phyloP scores from a whole-genome alignment of 2,113 vertebrate species.

The Connochaetes taurinus region DNA sequence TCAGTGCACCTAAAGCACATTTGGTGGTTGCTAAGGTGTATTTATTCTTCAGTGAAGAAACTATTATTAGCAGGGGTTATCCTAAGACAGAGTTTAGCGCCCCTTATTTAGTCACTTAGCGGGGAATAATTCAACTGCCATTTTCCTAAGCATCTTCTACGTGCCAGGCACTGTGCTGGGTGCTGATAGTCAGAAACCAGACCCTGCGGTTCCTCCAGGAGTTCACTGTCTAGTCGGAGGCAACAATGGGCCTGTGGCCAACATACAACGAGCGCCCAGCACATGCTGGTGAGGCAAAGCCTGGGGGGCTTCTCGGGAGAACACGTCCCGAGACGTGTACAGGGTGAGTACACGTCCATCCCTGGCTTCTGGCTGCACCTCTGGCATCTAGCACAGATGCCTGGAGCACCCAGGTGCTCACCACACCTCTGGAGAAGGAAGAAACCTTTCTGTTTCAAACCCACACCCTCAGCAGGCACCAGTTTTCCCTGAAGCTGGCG shows the following conservation, averaged over 20 bases:
- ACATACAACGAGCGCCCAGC: rapidly evolving
- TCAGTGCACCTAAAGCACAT: background rate
- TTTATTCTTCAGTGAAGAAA: background rate
- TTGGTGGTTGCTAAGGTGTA: rapidly evolving
- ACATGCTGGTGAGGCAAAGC: background rate
- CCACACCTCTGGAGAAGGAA: background rate
- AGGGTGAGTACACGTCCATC: rapidly evolving
- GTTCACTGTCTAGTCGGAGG: background rate
- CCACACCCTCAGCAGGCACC: background rate
- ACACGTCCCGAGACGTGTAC: too few species aligned
- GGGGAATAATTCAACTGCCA: background rate
- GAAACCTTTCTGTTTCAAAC: background rate
- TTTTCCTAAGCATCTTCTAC: background rate
- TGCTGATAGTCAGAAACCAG: background rate
- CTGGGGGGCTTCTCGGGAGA: background rate
- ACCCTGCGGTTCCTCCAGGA: background rate
- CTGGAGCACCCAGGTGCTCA: background rate
- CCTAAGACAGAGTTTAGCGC: background rate
- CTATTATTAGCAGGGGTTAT: background rate
- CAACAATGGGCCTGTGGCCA: background rate
- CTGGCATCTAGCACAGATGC: rapidly evolving
- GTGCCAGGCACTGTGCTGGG: background rate
- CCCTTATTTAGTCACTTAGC: background rate
- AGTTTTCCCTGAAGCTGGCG: background rate
- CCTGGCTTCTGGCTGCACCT: background rate